Percentiles rank a stretch among this genome's conserved stretches.
Evolutionary conservation across 2,888 invertebrate genomes (phyloP).

Genomic region (Gibbula magus): DNA sequence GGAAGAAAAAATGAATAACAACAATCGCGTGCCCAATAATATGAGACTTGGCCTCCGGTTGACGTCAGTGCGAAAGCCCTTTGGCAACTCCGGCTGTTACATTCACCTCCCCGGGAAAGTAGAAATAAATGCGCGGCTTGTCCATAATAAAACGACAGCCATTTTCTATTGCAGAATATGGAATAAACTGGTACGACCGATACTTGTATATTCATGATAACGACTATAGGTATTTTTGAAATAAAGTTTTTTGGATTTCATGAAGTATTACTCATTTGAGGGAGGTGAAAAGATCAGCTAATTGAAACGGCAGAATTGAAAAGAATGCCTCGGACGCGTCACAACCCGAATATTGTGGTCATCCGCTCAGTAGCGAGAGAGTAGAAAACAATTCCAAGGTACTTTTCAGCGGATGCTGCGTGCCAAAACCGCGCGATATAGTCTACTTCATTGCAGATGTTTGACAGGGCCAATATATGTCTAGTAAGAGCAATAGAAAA

Average conservation of each 20-base stretch:
- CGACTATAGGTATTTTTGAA: neutral
- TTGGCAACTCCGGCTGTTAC: constrained; percentile 62
- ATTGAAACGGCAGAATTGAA: constrained; percentile 71
- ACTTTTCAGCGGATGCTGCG: constrained; percentile 62
- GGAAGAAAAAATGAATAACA: constrained; percentile 53
- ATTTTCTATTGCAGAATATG: neutral
- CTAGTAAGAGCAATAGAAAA: constrained; percentile 19
- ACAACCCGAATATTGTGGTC: constrained; percentile 62
- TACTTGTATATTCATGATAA: neutral
- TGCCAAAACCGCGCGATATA: constrained; percentile 56
- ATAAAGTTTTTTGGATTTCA: constrained; percentile 24
- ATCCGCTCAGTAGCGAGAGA: constrained; percentile 70
- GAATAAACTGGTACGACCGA: no score
- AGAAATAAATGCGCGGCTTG: neutral
- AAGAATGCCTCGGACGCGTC: constrained; percentile 72
- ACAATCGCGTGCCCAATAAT: constrained; percentile 71
- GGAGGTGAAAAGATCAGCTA: constrained; percentile 65
- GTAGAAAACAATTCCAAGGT: constrained; percentile 67
- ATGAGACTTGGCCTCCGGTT: constrained; percentile 66
- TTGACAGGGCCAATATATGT: constrained; percentile 23
- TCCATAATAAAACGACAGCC: neutral
- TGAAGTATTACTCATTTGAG: constrained; percentile 32
- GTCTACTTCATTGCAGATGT: constrained; percentile 34
- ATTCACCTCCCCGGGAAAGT: constrained; percentile 48
- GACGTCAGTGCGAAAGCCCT: constrained; percentile 72